Evolutionary conservation across 2,113 vertebrate species (phyloP).

Genomic region (Triplophysa dalaica): DNA sequence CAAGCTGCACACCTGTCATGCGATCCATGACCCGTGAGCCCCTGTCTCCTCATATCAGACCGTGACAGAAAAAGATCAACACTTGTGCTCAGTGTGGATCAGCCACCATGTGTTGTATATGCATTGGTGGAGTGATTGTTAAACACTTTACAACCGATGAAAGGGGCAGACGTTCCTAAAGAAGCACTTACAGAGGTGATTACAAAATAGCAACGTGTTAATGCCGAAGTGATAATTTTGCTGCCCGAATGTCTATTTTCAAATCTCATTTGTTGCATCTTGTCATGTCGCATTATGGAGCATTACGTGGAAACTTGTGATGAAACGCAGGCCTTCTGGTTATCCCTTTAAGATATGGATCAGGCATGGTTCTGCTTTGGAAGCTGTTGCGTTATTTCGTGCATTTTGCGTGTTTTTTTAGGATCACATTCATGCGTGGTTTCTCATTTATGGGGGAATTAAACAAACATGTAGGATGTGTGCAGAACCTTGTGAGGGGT

Average conservation of each 20-base stretch:
- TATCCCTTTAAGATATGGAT: neutral
- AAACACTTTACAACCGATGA: neutral
- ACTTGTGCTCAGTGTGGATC: neutral
- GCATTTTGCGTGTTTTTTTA: neutral
- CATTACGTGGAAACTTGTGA: neutral
- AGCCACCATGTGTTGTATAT: neutral
- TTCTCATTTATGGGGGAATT: neutral
- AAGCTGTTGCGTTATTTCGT: neutral
- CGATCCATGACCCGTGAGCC: neutral
- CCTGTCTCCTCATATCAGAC: neutral
- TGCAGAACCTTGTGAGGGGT: neutral
- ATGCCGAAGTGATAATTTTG: neutral
- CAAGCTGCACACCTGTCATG: neutral
- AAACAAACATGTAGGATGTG: neutral
- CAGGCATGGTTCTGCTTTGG: neutral
- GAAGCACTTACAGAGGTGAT: neutral
- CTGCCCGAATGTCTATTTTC: neutral
- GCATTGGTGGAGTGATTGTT: slow-evolving; percentile 6
- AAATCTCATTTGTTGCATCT: neutral
- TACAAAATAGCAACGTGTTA: neutral
- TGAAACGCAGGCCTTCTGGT: neutral
- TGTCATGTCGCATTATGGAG: neutral
- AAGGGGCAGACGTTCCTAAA: neutral
- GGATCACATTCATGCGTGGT: neutral
- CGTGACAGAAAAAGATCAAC: slow-evolving; percentile 21